Base-by-base conservation (phyloP, 1,140 invertebrate species). In the Danaus melanippus region DNA sequence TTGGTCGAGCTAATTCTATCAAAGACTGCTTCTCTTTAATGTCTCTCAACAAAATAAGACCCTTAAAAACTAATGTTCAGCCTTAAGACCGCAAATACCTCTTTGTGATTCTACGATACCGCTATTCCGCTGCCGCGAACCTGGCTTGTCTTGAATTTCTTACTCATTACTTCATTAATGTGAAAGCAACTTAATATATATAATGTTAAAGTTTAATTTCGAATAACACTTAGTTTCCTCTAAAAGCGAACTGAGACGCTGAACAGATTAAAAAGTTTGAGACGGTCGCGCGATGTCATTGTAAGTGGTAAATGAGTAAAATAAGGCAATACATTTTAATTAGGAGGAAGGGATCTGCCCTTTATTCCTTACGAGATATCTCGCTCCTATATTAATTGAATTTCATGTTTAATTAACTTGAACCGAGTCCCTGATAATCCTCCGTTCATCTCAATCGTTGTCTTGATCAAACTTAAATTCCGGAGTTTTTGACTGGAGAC, bases 301-400 rank as follows among this genome's bases (percentile, higher is more conserved):
- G 81, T 84, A 77, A 84, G 81, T 84, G 71, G 81, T 84, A 86
- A 86, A 86, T 86, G 83, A 86, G 83, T 86, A 83, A 84, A 86
- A 86, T 84, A 86, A 86, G 73, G 83, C 83, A 86, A 86, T 86
- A 86, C 79, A 86, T 86, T 86, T 86, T 86, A 86, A 86, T 86
- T 84, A 86, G 83, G 72, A 75, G 72, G 73, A 80, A 79, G 79
- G 80, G 74, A 77, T 77, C 71, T 68, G 68, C 74, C 78, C 79
- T 82, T 86, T 86, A 86, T 86, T 84, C 78, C 71, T 74, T 70
- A 65, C 71, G 80, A 76, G 79, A 84, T 86, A 86, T 81, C 77
- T 81, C 71, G 74, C 71, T 69, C 63, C 71, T 79, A 74, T 84
- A 84, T 86, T 86, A 85, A 86, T 84, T 86, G 83, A 84, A 86